Percentiles rank a stretch among this genome's conserved stretches.
Conservation (phyloP, 2,888 invertebrate genomes). For the Ochropleura plecta region DNA sequence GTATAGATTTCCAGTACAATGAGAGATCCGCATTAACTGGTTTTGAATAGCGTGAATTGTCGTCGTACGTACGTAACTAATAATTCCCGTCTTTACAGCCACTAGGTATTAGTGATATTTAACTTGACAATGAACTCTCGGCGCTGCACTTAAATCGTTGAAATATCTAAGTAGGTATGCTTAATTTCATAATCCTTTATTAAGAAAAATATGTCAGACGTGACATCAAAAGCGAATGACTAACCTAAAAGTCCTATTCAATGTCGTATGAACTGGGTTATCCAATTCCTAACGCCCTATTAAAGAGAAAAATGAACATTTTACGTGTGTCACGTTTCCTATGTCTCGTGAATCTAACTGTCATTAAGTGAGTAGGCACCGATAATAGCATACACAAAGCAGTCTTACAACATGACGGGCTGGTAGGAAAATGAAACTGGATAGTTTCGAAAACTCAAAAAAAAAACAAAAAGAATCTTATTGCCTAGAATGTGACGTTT, state of each 20-base stretch:
- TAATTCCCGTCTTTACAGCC: too few relatives aligned
- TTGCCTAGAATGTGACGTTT: background rate
- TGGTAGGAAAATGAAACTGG: too few relatives aligned
- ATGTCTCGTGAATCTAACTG: constrained; percentile 26
- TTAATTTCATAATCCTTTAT: background rate
- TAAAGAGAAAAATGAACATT: constrained; percentile 9
- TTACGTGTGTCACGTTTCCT: constrained; percentile 29
- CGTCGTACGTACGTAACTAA: too few relatives aligned
- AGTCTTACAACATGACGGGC: too few relatives aligned
- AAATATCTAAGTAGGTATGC: background rate
- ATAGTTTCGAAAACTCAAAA: too few relatives aligned
- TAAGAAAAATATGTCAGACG: background rate
- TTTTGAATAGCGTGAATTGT: too few relatives aligned
- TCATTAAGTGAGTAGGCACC: background rate
- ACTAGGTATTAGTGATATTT: background rate
- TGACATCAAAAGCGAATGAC: constrained; percentile 2
- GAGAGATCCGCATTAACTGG: too few relatives aligned
- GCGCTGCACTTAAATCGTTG: background rate
- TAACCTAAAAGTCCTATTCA: constrained; percentile 10
- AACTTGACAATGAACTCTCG: background rate
- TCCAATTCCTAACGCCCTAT: constrained; percentile 26
- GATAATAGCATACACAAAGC: background rate
- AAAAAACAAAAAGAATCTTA: background rate
- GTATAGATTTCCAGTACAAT: too few relatives aligned
- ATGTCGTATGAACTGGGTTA: constrained; percentile 23